Evolutionary conservation across 1,140 invertebrate species (phyloP), one percentile per base, ranked within the genome.

Genomic region (Agraylea sexmaculata): DNA sequence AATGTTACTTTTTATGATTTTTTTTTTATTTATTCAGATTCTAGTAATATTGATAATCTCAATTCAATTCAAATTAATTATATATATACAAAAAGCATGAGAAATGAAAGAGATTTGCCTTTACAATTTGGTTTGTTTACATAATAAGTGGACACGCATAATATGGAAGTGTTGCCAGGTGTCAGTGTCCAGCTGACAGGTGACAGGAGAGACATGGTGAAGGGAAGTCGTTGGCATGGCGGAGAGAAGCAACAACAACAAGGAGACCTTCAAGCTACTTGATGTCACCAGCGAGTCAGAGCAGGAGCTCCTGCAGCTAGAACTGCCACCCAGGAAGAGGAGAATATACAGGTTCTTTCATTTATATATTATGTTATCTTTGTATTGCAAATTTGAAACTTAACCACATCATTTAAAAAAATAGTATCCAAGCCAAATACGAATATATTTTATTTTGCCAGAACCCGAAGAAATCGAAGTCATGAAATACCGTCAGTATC

Each of bases 211-310:
- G n/a, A n/a, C n/a, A n/a, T n/a, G n/a, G n/a, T n/a, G n/a, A n/a
- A n/a, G n/a, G n/a, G n/a, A n/a, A n/a, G n/a, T n/a, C n/a, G n/a
- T n/a, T 37, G 43, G 31, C 20, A 49, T 49, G 47, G 42, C 47
- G 22, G 33, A 42, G 13, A 49, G 25, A 33, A 21, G 40, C 23
- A 68, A 65, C 51, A 67, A 68, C 52, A 68, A 68, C 46, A 77
- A 76, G 46, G 75, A 77, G 62, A 74, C 73, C 30, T 74, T 74
- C 54, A 71, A 74, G 47, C 62, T 78, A 13, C 55, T 78, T 46
- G 71, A 74, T 49, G 55, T 72, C 33, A 64, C 73, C 15, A 73
- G 71, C 23, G 71, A 74, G 36, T 71, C 68, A 49, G 71, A 75
- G 37, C 74, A 74, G 1, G 71, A 75, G 46, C 59, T 72, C 36